Evolutionary conservation across 2,797 vertebrate genomes (phyloP).

Genomic region (Babyrousa celebensis): DNA sequence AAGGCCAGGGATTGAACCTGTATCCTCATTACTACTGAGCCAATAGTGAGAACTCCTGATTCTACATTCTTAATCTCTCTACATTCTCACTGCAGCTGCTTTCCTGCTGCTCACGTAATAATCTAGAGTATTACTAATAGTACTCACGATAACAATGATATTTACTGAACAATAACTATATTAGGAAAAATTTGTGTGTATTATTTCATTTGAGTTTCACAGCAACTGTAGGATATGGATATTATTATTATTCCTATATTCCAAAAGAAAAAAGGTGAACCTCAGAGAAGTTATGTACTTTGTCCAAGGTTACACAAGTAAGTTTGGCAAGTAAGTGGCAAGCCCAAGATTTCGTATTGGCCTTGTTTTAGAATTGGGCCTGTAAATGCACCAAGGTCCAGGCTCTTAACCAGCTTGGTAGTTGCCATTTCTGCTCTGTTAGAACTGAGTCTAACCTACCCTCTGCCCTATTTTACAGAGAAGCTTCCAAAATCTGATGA

Average conservation of each 20-base stretch:
- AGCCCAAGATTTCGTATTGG: background rate
- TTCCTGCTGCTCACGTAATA: background rate
- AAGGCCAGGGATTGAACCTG: no score
- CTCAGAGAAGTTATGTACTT: background rate
- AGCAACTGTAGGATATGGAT: background rate
- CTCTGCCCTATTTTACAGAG: background rate
- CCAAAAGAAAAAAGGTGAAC: background rate
- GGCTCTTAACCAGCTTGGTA: background rate
- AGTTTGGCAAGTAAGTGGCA: background rate
- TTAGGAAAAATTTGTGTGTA: background rate
- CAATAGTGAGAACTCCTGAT: no score
- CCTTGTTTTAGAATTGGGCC: background rate
- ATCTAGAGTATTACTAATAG: background rate
- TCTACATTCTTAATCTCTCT: background rate
- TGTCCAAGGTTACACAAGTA: background rate
- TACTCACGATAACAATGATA: background rate
- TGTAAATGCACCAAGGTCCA: background rate
- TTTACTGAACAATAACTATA: background rate
- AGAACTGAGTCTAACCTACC: background rate
- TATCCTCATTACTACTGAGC: no score
- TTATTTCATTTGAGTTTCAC: background rate
- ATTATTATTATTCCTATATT: constrained; percentile 13
- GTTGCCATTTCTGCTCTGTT: background rate
- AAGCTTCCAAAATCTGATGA: background rate
- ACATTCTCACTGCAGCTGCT: background rate